Base-by-base conservation (phyloP, 2,888 invertebrate species). In the Eudasyphora cyanicolor region DNA sequence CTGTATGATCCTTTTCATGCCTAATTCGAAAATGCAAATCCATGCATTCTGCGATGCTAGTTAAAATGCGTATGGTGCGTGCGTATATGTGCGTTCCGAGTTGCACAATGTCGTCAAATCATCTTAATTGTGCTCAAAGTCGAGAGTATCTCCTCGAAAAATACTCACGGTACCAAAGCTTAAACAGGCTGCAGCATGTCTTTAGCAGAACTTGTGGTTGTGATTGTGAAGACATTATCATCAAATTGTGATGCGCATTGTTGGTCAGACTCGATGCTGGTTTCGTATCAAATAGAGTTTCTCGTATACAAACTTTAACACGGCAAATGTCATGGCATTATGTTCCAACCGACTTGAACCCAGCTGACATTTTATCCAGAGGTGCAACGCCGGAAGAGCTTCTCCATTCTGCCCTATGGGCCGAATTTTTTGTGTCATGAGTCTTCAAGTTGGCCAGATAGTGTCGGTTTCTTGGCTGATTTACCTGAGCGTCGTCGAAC, bases 161-260 rank as follows among this genome's bases (percentile, higher is more conserved):
- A 45, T 67, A 1, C 69, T 82, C 0, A 80, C 85, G 6, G 76
- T 86, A 19, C 85, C 85, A 1, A 86, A 85, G 54, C 51, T 86
- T 3, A 81, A 85, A 38, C 51, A 85, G 7, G 75, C 73, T 32
- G 83, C 82, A n/a, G n/a, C n/a, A n/a, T n/a, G n/a, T n/a, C n/a
- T 7, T 45, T 83, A 12, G 73, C 81, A 7, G 35, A 81, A 14
- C 21, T 84, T 21, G 4, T 64, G 0, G 35, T 35, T n/a, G 19
- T 12, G 3, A 45, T 70, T n/a, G 0, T 19, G 10, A 57, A n/a
- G 14, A 57, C 42, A 0, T 57, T 32, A 29, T 10, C 71, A 24
- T 12, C 1, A 1, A 12, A 24, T 7, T 78, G 24, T 49, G 45
- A 75, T 12, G 19, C 67, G 8, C 76, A 79, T 71, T 85, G 81